Percentiles rank a stretch among this genome's conserved stretches.
Evolutionary conservation across 2,888 invertebrate species (phyloP).

Genomic region (Lithophane semibrunnea): DNA sequence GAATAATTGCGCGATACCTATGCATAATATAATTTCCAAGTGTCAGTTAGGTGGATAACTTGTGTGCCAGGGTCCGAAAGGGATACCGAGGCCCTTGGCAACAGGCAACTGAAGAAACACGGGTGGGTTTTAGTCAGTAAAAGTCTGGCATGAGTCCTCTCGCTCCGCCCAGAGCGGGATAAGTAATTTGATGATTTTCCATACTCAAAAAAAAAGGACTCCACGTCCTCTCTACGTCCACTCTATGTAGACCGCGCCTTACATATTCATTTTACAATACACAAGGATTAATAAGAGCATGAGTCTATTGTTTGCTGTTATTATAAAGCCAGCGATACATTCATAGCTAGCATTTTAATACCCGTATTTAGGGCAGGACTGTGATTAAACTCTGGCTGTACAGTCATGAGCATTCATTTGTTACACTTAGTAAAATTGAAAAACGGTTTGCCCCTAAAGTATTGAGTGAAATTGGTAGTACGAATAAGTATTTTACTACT

Average conservation of each 20-base stretch:
- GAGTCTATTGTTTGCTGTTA: constrained; percentile 60
- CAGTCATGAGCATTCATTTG: constrained; percentile 16
- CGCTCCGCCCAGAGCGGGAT: no score
- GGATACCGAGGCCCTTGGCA: no score
- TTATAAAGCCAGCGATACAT: constrained; percentile 59
- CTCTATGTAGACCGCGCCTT: constrained; percentile 17
- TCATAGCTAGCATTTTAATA: constrained; percentile 60
- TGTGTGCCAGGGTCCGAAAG: no score
- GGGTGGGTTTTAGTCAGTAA: no score
- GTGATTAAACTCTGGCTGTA: constrained; percentile 55
- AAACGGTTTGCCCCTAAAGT: not conserved
- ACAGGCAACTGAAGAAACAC: no score
- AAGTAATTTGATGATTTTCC: no score
- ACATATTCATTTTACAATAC: constrained; percentile 51
- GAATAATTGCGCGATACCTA: not conserved
- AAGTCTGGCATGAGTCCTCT: no score
- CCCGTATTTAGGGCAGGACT: constrained; percentile 54
- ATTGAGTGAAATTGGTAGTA: not conserved
- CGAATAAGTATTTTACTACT: not conserved
- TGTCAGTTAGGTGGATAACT: not conserved
- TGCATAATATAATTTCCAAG: no score
- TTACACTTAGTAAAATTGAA: not conserved
- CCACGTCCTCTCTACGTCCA: not conserved
- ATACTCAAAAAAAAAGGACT: no score
- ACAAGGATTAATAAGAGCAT: constrained; percentile 45